Conservation (phyloP, 2,797 vertebrate genomes). For the Allobates femoralis region DNA sequence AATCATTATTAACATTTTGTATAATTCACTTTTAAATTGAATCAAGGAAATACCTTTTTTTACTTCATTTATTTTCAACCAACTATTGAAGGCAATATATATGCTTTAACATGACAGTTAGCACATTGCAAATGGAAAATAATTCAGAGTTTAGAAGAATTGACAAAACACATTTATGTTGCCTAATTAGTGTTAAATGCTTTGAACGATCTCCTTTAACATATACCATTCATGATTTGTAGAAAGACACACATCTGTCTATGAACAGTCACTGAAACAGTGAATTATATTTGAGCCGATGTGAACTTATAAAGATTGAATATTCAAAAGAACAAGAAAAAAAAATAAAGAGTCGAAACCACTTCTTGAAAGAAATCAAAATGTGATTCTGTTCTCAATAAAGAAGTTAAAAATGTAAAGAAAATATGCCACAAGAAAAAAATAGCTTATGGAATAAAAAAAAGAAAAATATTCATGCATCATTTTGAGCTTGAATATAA, state of each 20-base stretch:
- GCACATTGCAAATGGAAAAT: not conserved
- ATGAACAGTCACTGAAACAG: not conserved
- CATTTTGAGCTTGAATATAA: conserved; percentile 76
- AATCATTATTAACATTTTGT: not conserved
- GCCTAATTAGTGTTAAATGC: no score
- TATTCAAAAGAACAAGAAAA: not conserved
- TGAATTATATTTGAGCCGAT: not conserved
- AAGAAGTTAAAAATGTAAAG: conserved; percentile 67
- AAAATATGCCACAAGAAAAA: conserved; percentile 67
- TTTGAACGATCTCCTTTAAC: not conserved
- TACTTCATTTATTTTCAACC: not conserved
- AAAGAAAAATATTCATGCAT: conserved; percentile 84
- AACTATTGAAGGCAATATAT: not conserved
- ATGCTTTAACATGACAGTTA: not conserved
- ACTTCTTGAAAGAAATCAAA: not conserved
- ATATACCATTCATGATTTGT: not conserved
- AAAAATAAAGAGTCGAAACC: not conserved
- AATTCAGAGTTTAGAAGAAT: no score
- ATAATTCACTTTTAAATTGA: not conserved
- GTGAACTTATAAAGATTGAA: not conserved
- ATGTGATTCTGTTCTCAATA: conserved; percentile 36
- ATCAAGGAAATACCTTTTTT: not conserved
- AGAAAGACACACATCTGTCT: not conserved
- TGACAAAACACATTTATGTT: no score
- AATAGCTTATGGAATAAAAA: conserved; percentile 62